Base-by-base conservation (phyloP, 2,113 vertebrate genomes). In the Vulpes vulpes region DNA sequence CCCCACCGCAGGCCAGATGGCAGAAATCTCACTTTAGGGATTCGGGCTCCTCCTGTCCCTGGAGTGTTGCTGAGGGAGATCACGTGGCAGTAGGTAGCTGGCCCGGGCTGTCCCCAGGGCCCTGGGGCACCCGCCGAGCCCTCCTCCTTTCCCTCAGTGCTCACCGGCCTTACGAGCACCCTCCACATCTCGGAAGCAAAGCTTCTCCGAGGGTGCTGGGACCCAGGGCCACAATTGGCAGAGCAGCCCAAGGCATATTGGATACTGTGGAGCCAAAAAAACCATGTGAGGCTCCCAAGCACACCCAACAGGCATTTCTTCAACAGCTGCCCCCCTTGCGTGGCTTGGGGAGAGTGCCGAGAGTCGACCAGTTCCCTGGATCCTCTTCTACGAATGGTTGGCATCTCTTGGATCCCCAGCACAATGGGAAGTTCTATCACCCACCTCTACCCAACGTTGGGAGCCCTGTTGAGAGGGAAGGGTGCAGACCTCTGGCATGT, bases 51-150 rank as follows among this genome's bases (percentile, higher is more conserved):
- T 35, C 19, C 19, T 35, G n/a, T 25, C 5, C n/a, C 55, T 20
- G 4, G 14, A 49, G 43, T 3, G 15, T 32, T 8, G 32, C 35
- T 81, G 8, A 11, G 8, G 76, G 55, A 23, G 27, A 27, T 5
- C 23, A 5, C 5, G 1, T 4, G 2, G 20, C 59, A 35, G 43
- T 43, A 43, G 35, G n/a, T 0, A 6, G 0, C 62, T 6, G 16
- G 7, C 7, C 86, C 2, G 3, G 43, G 14, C 53, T 16, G 22
- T 59, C 79, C 60, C 23, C 30, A 6, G 11, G 22, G 0, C 1
- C 9, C 35, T 73, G 5, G 4, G 32, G 16, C n/a, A 35, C 35
- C 30, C 7, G 20, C 25, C 0, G 11, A 53, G 11, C 43, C 69
- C 0, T 15, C 25, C 15, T 23, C 55, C 22, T 62, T 22, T 35